Conservation (phyloP, 2,888 invertebrate genomes). For the Nebria brevicollis region DNA sequence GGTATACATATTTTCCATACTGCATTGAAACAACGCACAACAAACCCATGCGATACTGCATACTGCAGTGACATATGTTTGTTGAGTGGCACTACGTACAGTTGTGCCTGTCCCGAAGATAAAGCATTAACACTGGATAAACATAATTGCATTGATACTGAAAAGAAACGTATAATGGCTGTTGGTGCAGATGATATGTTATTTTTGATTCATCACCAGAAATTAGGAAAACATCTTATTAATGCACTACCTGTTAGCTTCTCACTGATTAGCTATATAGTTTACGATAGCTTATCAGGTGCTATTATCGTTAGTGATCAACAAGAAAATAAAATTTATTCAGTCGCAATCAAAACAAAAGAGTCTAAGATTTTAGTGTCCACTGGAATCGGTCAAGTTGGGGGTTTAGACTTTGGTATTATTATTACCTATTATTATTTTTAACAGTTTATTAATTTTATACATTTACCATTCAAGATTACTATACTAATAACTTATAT, state of each 20-base stretch:
- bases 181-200: slow-evolving; percentile 70
- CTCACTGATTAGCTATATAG: slow-evolving; percentile 72
- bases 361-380: slow-evolving; percentile 57
- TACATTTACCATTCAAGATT: slow-evolving; percentile 65
- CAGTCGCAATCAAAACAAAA: slow-evolving; percentile 59
- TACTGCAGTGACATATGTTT: slow-evolving; percentile 84
- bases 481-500: slow-evolving; percentile 77
- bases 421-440: slow-evolving; percentile 27
- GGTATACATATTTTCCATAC: slow-evolving; percentile 83
- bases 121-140: slow-evolving; percentile 69
- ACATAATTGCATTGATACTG: slow-evolving; percentile 66
- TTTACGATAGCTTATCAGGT: slow-evolving; percentile 71
- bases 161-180: slow-evolving; percentile 65
- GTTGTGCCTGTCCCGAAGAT: slow-evolving; percentile 82
- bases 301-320: slow-evolving; percentile 67
- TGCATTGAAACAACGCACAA: slow-evolving; percentile 66
- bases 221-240: slow-evolving; percentile 73
- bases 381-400: slow-evolving; percentile 64
- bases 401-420: slow-evolving; percentile 70
- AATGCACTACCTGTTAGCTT: slow-evolving; percentile 59
- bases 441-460: slow-evolving; percentile 5
- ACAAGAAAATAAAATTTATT: slow-evolving; percentile 61
- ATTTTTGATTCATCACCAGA: slow-evolving; percentile 72
- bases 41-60: slow-evolving; percentile 72
- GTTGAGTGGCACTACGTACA: slow-evolving; percentile 68